phyloP scores from a whole-genome alignment of 2,888 invertebrate species.

The Tetranychus piercei region DNA sequence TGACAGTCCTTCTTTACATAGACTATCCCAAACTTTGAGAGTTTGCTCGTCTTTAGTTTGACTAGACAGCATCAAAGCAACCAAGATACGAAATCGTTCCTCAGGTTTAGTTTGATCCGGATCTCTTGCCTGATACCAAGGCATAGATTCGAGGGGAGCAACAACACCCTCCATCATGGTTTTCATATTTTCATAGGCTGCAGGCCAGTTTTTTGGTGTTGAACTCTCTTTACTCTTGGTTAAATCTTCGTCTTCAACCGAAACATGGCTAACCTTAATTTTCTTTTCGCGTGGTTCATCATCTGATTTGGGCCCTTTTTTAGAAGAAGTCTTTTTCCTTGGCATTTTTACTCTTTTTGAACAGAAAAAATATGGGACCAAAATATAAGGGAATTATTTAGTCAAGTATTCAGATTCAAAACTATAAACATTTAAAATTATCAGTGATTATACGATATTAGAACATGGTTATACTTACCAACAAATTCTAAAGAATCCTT shows the following conservation, averaged over 20 bases:
- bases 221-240: background rate
- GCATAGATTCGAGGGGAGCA: constrained; percentile 92
- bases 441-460: background rate
- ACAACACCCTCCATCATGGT: background rate
- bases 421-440: background rate
- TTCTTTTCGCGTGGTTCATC: background rate
- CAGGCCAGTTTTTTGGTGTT: background rate
- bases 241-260: background rate
- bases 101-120: constrained; percentile 8
- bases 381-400: background rate
- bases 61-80: constrained; percentile 88
- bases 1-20: constrained; percentile 49
- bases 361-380: background rate
- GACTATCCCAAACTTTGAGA: constrained; percentile 64
- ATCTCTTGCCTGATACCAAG: constrained; percentile 46
- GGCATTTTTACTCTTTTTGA: background rate
- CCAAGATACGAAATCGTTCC: constrained; percentile 45
- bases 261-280: background rate
- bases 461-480: background rate
- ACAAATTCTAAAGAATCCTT: background rate
- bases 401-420: background rate
- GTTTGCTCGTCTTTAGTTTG: constrained; percentile 92
- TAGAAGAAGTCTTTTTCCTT: background rate
- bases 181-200: background rate
- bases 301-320: background rate